Conservation (phyloP, 1,140 invertebrate species). For the Drosophila pectinifera region DNA sequence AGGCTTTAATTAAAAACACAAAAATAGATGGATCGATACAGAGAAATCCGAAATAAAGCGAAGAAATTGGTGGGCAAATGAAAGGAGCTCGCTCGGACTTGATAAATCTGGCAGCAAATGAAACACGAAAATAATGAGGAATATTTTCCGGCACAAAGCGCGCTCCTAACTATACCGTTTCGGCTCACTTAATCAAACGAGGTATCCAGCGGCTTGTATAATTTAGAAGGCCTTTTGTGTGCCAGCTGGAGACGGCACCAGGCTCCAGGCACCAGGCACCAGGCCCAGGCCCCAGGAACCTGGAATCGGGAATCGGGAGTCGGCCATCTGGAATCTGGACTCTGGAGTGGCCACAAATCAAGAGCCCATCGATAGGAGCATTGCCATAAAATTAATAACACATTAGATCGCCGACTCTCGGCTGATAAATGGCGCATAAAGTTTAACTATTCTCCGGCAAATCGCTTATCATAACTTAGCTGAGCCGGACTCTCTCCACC, state of each 20-base stretch:
- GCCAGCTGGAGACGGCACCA: constrained; percentile 29
- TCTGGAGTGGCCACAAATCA: constrained; percentile 39
- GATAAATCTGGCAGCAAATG: constrained; percentile 78
- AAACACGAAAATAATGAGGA: constrained; percentile 83
- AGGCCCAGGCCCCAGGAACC: constrained; percentile 16
- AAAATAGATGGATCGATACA: constrained; percentile 39
- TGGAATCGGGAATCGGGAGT: constrained; percentile 15
- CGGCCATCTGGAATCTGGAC: neutral
- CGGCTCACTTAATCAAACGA: constrained; percentile 80
- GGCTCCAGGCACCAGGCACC: constrained; percentile 14
- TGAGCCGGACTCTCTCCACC: constrained; percentile 14
- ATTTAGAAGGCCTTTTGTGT: constrained; percentile 79
- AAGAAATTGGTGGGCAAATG: constrained; percentile 44
- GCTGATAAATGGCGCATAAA: constrained; percentile 70
- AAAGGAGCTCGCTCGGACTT: constrained; percentile 41
- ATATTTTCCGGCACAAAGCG: constrained; percentile 71
- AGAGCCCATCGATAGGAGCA: constrained; percentile 58
- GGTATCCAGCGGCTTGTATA: constrained; percentile 80
- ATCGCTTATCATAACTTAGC: constrained; percentile 70
- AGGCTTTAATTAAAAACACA: constrained; percentile 82
- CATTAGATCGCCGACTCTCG: constrained; percentile 65
- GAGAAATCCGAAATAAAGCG: constrained; percentile 49
- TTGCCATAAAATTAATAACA: constrained; percentile 82
- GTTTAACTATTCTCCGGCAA: constrained; percentile 67
- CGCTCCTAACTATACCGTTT: constrained; percentile 66